A percentile compares a stretch with the other conserved stretches of the same genome.
phyloP scores from a whole-genome alignment of 2,797 vertebrate species.

The Pempheris klunzingeri region DNA sequence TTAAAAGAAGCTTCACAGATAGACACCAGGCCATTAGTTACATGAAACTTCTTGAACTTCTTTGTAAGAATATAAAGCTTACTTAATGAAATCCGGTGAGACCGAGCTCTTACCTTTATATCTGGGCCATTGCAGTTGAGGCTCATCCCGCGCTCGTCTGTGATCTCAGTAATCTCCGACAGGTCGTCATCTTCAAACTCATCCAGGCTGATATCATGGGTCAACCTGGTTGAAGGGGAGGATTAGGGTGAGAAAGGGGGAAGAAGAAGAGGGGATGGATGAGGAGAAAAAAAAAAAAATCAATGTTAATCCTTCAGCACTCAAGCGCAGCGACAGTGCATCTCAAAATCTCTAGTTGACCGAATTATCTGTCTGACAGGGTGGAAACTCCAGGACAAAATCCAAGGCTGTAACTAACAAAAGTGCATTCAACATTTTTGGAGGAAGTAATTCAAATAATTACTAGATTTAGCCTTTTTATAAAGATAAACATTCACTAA shows the following conservation, averaged over 20 bases:
- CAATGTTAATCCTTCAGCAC: conserved; percentile 34
- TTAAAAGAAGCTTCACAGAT: background rate
- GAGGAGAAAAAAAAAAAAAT: background rate
- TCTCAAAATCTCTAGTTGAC: conserved; percentile 38
- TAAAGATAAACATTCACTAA: background rate
- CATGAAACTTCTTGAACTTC: background rate
- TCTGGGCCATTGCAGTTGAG: conserved; percentile 93
- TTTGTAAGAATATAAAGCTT: background rate
- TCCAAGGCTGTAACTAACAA: background rate
- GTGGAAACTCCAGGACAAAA: background rate
- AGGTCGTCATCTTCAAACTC: conserved; percentile 99
- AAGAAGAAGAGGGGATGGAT: background rate
- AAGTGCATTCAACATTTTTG: background rate
- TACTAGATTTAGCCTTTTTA: background rate
- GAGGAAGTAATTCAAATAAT: background rate
- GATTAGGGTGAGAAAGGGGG: conserved; percentile 26
- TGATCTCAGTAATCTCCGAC: conserved; percentile 95
- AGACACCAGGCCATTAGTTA: background rate
- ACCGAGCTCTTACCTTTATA: conserved; percentile 84
- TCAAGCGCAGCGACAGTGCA: background rate
- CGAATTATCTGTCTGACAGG: conserved; percentile 7
- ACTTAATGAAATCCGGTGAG: background rate
- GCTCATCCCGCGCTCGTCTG: conserved; percentile 94
- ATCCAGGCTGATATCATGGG: conserved; percentile 97
- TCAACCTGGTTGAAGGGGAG: conserved; percentile 87